Evolutionary conservation across 2,888 invertebrate species (phyloP).

Genomic region (Tyria jacobaeae): DNA sequence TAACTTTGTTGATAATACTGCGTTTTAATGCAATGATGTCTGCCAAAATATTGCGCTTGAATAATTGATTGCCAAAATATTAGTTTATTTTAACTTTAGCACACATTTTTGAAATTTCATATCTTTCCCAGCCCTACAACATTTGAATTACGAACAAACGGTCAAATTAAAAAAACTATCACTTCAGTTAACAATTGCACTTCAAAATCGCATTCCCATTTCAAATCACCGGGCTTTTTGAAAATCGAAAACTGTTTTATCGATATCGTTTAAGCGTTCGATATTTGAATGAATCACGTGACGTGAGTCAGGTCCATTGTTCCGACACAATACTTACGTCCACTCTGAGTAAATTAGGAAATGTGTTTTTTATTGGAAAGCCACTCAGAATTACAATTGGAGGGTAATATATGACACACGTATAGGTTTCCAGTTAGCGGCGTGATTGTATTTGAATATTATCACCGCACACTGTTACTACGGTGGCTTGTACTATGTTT

Average conservation of each 20-base stretch:
- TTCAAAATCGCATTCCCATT: conserved; percentile 29
- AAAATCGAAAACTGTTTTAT: conserved; percentile 47
- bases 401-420: conserved; percentile 72
- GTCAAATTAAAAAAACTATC: conserved; percentile 19
- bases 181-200: conserved; percentile 15
- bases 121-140: conserved; percentile 1
- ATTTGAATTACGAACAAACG: conserved; percentile 10
- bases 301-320: conserved; percentile 83
- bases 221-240: conserved; percentile 35
- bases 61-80: conserved; percentile 2
- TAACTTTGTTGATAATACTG: conserved; percentile 6
- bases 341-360: conserved; percentile 81
- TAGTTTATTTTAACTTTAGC: conserved; percentile 9
- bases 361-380: conserved; percentile 84
- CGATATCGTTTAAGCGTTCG: conserved; percentile 58
- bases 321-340: conserved; percentile 74
- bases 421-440: conserved; percentile 72
- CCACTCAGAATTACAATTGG: conserved; percentile 80
- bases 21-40: conserved; percentile 4
- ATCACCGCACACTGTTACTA: conserved; percentile 51
- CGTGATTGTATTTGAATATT: conserved; percentile 73
- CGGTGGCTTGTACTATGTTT: conserved; percentile 43
- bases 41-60: conserved; percentile 8
- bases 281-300: conserved; percentile 81
- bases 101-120: conserved; percentile 1